Percentiles rank a stretch among this genome's conserved stretches.
Evolutionary conservation across 1,140 invertebrate species (phyloP).

Genomic region (Anadara kagoshimensis): DNA sequence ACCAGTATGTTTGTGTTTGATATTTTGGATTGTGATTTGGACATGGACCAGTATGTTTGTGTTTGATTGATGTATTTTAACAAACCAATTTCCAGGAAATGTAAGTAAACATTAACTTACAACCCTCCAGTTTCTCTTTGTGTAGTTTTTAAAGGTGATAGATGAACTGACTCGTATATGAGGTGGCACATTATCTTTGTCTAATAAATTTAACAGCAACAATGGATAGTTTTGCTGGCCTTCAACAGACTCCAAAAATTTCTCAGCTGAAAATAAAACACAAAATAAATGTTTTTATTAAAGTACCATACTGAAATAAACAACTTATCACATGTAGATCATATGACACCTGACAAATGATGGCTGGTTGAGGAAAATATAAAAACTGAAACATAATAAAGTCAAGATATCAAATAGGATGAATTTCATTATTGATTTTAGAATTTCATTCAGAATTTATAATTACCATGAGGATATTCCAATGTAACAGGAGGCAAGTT

Average conservation of each 20-base stretch:
- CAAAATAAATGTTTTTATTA: no score
- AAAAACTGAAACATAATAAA: no score
- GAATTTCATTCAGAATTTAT: no score
- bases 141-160: slow-evolving; percentile 97
- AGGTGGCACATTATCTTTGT: slow-evolving; percentile 84
- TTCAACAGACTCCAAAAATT: slow-evolving; percentile 93
- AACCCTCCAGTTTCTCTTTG: slow-evolving; percentile 95
- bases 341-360: background rate
- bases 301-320: background rate
- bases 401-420: no score
- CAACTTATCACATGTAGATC: background rate
- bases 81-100: background rate
- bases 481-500: no score
- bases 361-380: no score
- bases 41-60: no score
- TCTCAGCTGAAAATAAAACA: slow-evolving; percentile 83
- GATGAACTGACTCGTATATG: slow-evolving; percentile 89
- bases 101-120: slow-evolving; percentile 76
- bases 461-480: no score
- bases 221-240: slow-evolving; percentile 93
- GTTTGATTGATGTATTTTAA: no score
- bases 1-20: no score
- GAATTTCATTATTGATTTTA: no score
- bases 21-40: no score
- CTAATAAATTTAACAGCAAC: slow-evolving; percentile 87